Evolutionary conservation across 2,113 vertebrate species (phyloP).

Genomic region (Pituophis catenifer): DNA sequence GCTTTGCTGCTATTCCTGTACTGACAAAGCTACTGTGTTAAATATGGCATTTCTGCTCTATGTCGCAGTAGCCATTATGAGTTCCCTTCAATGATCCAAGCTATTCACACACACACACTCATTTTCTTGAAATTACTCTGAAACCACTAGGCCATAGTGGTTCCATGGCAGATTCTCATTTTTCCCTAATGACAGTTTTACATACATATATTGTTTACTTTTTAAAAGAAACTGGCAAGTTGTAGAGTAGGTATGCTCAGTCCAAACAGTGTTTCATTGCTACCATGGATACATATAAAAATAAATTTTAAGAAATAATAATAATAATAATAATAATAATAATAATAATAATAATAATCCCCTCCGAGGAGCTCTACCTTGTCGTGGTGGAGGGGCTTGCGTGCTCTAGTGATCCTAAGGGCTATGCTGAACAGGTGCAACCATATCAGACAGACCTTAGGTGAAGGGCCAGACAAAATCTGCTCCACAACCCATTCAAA

Average conservation of each 20-base stretch:
- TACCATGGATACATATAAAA: neutral
- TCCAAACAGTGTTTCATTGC: neutral
- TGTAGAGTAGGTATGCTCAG: neutral
- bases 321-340: too few relatives aligned
- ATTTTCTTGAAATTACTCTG: neutral
- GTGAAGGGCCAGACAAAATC: too few relatives aligned
- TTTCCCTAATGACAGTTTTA: neutral
- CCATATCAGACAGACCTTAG: too few relatives aligned
- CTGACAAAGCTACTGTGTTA: neutral
- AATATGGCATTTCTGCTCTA: neutral
- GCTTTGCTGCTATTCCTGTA: neutral
- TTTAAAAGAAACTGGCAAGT: neutral
- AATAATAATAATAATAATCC: too few relatives aligned
- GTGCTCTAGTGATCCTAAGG: too few relatives aligned
- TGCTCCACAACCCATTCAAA: too few relatives aligned
- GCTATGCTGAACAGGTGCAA: too few relatives aligned
- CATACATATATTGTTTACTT: neutral
- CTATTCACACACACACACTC: neutral
- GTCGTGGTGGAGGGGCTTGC: too few relatives aligned
- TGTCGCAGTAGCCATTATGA: neutral
- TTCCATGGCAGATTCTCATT: neutral
- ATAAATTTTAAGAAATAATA: neutral
- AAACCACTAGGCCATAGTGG: neutral
- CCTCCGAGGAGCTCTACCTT: too few relatives aligned
- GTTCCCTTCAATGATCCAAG: neutral